Conservation (phyloP, 2,888 invertebrate species). For the Ochropleura plecta region DNA sequence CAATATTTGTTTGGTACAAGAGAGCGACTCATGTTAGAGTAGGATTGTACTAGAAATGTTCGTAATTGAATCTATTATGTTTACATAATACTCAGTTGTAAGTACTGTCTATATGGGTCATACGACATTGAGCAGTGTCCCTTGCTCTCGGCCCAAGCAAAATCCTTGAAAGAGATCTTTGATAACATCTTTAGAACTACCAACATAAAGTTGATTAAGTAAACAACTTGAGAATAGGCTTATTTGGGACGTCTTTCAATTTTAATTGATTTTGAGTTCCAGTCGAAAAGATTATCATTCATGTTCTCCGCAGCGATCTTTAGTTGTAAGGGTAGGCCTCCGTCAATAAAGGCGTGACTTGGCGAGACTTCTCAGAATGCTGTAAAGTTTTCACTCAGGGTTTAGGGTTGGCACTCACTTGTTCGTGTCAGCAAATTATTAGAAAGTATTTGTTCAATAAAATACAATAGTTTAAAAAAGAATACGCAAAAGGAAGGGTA, state of each 20-base stretch:
- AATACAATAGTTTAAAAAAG: too few relatives aligned
- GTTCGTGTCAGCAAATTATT: not conserved
- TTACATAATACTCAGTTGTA: conserved; percentile 1
- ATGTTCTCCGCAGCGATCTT: conserved; percentile 26
- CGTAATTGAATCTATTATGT: conserved; percentile 28
- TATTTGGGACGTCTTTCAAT: not conserved
- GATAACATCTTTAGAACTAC: conserved; percentile 30
- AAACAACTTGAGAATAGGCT: not conserved
- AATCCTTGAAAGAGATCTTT: conserved; percentile 17
- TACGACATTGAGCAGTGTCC: conserved; percentile 1
- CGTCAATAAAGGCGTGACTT: conserved; percentile 3
- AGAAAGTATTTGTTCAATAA: not conserved
- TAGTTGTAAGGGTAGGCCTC: conserved; percentile 17
- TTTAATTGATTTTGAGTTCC: conserved; percentile 32
- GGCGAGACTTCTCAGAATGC: not conserved
- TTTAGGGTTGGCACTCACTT: not conserved
- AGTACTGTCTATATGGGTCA: conserved; percentile 2
- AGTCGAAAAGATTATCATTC: not conserved
- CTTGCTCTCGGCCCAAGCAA: not conserved
- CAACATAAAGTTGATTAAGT: not conserved
- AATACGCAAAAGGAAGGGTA: too few relatives aligned
- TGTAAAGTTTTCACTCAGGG: conserved; percentile 1
- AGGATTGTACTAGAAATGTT: not conserved
- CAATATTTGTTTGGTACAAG: conserved; percentile 17
- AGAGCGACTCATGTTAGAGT: not conserved